These are phyloP conservation scores for Hydrocynus forskahlii DNA, from an alignment of 2,797 vertebrate genomes.

Conservation along the genomic window DNA sequence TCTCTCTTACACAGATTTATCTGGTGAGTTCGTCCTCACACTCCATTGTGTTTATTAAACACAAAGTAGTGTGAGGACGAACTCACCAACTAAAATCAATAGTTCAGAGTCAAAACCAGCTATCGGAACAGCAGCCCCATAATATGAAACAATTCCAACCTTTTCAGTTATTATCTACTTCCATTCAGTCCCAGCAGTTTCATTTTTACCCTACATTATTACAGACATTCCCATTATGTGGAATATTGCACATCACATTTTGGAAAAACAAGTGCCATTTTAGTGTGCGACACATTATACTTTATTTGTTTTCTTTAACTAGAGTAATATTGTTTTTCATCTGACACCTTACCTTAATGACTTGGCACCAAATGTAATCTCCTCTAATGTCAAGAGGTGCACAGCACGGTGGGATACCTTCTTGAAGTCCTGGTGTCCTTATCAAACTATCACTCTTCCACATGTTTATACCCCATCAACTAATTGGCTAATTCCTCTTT, in stretches of 20 bases:
- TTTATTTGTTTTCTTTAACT: constrained; percentile 3
- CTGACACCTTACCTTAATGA: constrained; percentile 1
- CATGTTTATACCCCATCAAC: background rate
- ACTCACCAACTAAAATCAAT: background rate
- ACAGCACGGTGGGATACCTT: background rate
- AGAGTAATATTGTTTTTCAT: background rate
- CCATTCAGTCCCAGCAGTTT: background rate
- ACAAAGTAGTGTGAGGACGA: background rate
- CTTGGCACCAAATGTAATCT: constrained; percentile 17
- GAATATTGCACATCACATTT: constrained; percentile 6
- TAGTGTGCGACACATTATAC: background rate
- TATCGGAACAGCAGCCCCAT: background rate
- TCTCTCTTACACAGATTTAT: background rate
- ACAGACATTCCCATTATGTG: background rate
- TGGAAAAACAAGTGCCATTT: background rate
- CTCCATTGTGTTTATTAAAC: background rate
- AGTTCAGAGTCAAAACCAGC: constrained; percentile 20
- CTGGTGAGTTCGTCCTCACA: background rate
- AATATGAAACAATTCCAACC: background rate
- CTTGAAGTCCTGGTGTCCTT: constrained; percentile 2
- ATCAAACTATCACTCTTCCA: background rate
- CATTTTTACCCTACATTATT: background rate
- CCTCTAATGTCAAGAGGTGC: constrained; percentile 4
- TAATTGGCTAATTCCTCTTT: constrained; percentile 31
- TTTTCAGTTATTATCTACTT: background rate